These are phyloP conservation scores for Branchipolynoe longqiensis DNA, from an alignment of 2,888 invertebrate genomes.

Conservation along the genomic window DNA sequence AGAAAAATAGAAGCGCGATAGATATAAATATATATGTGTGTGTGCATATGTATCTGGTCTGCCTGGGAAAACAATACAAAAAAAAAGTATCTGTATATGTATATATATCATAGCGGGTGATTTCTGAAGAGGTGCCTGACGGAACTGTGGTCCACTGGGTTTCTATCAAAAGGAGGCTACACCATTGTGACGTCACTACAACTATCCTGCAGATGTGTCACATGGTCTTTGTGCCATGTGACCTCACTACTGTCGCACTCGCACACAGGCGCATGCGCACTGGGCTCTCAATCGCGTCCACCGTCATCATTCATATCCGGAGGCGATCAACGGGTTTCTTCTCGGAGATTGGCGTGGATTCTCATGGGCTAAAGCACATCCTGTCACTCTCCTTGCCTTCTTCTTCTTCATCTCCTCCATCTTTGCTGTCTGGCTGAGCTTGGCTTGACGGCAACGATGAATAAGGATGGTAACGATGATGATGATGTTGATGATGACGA, in stretches of 20 bases:
- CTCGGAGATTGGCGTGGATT: constrained; percentile 34
- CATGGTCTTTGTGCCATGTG: constrained; percentile 26
- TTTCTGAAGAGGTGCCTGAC: constrained; percentile 28
- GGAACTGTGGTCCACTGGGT: constrained; percentile 38
- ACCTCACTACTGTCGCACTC: constrained; percentile 50
- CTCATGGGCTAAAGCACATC: constrained; percentile 36
- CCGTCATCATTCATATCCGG: constrained; percentile 46
- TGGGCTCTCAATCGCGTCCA: background rate
- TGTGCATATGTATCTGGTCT: constrained; percentile 40
- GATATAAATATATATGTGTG: constrained; percentile 38
- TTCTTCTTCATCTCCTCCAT: constrained; percentile 26
- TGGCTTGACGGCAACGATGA: constrained; percentile 34
- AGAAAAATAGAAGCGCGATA: too few relatives aligned
- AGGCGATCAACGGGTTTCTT: constrained; percentile 23
- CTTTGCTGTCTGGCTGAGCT: constrained; percentile 30
- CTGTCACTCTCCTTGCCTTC: constrained; percentile 28
- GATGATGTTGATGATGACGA: constrained; percentile 40
- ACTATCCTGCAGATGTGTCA: constrained; percentile 56
- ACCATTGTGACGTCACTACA: constrained; percentile 46
- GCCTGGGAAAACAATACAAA: constrained; percentile 13
- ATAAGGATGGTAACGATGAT: constrained; percentile 39
- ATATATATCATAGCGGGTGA: constrained; percentile 43
- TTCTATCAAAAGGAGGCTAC: constrained; percentile 48
- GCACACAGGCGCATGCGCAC: constrained; percentile 12
- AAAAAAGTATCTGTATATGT: background rate